Evolutionary conservation across 1,140 invertebrate genomes (phyloP).

Genomic region (Lamellibrachia luymesi): DNA sequence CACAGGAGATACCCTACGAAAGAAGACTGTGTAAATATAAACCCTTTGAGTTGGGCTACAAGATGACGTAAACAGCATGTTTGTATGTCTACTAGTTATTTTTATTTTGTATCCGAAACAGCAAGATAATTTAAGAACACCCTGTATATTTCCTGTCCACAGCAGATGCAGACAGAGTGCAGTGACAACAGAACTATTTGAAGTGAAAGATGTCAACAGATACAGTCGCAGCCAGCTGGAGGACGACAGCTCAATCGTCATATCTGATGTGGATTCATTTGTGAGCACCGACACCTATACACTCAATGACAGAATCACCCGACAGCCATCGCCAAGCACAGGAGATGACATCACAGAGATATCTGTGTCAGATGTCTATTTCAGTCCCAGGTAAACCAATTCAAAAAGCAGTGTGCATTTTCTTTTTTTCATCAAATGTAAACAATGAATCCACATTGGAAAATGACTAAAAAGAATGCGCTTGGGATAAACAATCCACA

Average conservation of each 20-base stretch:
- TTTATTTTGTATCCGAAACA: too few species aligned
- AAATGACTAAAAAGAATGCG: too few species aligned
- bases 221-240: not conserved
- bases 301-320: not conserved
- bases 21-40: too few species aligned
- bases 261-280: not conserved
- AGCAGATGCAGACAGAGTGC: not conserved
- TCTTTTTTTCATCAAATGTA: too few species aligned
- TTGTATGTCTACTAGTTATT: too few species aligned
- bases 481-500: too few species aligned
- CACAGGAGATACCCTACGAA: too few species aligned
- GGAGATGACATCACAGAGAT: not conserved
- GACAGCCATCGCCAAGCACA: not conserved
- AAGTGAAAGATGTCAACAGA: not conserved
- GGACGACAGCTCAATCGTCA: not conserved
- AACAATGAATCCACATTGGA: too few species aligned
- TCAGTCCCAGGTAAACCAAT: not conserved
- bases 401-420: too few species aligned
- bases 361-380: not conserved
- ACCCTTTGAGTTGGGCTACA: too few species aligned
- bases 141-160: not conserved
- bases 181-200: not conserved
- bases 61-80: too few species aligned
- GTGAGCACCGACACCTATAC: not conserved
- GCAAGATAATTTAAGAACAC: too few species aligned